Evolutionary conservation across 2,888 invertebrate genomes (phyloP), one percentile per base, ranked within the genome.

Genomic region (Boloria euphrosyne): DNA sequence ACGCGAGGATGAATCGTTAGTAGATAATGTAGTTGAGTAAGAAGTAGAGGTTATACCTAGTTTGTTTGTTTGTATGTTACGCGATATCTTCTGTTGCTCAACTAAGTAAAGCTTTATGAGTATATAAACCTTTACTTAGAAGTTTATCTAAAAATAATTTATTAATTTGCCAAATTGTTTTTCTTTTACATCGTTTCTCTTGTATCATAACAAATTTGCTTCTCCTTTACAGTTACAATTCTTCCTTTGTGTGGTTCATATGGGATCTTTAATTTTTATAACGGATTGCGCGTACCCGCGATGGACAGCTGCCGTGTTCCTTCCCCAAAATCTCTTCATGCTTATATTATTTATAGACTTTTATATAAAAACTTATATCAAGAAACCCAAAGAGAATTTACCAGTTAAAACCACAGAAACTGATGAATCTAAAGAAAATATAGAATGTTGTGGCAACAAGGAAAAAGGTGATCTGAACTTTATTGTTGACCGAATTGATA

Each of bases 251-350:
- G 83, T 94, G 0, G 64, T 94, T 0, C 95, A 95, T 80, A 93
- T 92, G 83, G 69, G 80, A 0, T 74, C 82, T 13, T 67, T 93
- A 46, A 74, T 93, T 0, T 87, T 94, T 76, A 82, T 80, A 46
- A 78, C 92, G 0, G 87, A 93, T 70, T 96, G 96, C 74, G 87
- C 74, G 0, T 95, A 93, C 74, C 95, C 95, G 1, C 86, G 89
- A 13, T 93, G 93, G 90, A 80, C 83, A 0, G 84, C 92, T 0
- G 87, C 91, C 0, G n/a, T 94, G 0, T 90, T 94, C 54, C 79
- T 95, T 0, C 94, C 94, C 0, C 95, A 96, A 78, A 94, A 95
- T 78, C 49, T 94, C 0, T 94, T 95, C 75, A 95, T 96, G 93
- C 84, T 95, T 0, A 75, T 93, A 3, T 81, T 96, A 2, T 96